Conservation (phyloP, 1,140 invertebrate species). For the Stegodyphus dumicola region DNA sequence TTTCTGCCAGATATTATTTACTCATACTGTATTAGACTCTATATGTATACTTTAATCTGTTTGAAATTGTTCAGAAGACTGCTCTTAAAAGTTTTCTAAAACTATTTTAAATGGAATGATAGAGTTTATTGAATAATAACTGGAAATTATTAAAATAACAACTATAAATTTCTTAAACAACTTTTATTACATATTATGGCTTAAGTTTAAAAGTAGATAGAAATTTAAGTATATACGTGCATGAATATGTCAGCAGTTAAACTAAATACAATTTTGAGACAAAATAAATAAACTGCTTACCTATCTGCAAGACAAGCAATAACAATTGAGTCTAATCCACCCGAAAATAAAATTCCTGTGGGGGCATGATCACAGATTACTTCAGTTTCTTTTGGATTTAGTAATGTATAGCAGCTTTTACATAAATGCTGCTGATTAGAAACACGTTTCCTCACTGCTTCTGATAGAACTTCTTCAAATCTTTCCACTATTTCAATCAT, state of each 20-base stretch:
- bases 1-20: too few relatives aligned
- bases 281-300: slow-evolving; percentile 62
- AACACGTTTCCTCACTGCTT: slow-evolving; percentile 76
- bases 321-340: slow-evolving; percentile 93
- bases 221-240: not conserved
- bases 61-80: too few relatives aligned
- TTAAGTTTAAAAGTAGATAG: not conserved
- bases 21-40: too few relatives aligned
- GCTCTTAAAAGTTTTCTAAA: too few relatives aligned
- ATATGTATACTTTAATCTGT: too few relatives aligned
- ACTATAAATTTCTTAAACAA: not conserved
- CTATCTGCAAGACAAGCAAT: slow-evolving; percentile 83
- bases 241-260: not conserved
- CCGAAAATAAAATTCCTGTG: slow-evolving; percentile 91
- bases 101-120: too few relatives aligned
- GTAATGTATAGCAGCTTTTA: slow-evolving; percentile 71
- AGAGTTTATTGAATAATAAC: too few relatives aligned
- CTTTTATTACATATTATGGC: not conserved
- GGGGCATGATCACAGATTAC: slow-evolving; percentile 75
- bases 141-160: too few relatives aligned
- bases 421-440: slow-evolving; percentile 76
- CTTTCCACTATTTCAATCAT: slow-evolving; percentile 66
- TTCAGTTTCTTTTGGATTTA: slow-evolving; percentile 20
- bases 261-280: not conserved
- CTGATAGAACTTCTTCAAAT: slow-evolving; percentile 73